Base-by-base conservation (phyloP, 1,140 invertebrate genomes). In the Panagrolaimus sp. region DNA sequence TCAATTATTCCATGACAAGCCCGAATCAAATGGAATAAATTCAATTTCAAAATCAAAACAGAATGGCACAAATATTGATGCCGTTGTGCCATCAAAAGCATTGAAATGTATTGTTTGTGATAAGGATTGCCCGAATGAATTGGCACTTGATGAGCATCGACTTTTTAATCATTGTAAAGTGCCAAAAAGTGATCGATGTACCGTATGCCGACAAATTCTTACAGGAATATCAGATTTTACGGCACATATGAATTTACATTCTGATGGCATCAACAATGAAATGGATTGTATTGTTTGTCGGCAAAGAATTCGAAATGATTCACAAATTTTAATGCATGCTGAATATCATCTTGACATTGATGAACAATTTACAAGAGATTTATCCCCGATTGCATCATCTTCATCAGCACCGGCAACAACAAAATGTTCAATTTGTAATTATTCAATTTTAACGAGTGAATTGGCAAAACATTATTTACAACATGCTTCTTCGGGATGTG, bases 41-140 rank as follows among this genome's bases (percentile, higher is more conserved):
- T 58, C 52, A 12, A 24, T 10, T n/a, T 10, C 52, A 1, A 58
- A 58, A 28, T 24, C 52, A 21, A 1, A 28, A 8, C 10, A 58
- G 14, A 12, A 12, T 14, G 3, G 1, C 52, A 4, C 15, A 28
- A 3, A 58, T 58, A n/a, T 4, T 21, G 21, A 24, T 58, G 4
- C 52, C 8, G 17, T 12, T 21, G 0, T 14, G 12, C 14, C 52
- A 2, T 4, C 21, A 70, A 69, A 58, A 24, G 43, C 45, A 1
- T 68, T 77, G 14, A 78, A 80, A 52, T 77, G 76, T 44, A 76
- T 76, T 14, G 76, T 77, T 17, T 77, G 76, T 45, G 76, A 77
- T 63, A 58, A 70, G 28, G 15, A 52, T 24, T 81, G 62, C 32
- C 5, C 46, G 4, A 70, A 80, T 45, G 76, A 77, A 46, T 38